Evolutionary conservation across 2,888 invertebrate species (phyloP), one percentile per base, ranked within the genome.

Genomic region (Schizotus pectinicornis): DNA sequence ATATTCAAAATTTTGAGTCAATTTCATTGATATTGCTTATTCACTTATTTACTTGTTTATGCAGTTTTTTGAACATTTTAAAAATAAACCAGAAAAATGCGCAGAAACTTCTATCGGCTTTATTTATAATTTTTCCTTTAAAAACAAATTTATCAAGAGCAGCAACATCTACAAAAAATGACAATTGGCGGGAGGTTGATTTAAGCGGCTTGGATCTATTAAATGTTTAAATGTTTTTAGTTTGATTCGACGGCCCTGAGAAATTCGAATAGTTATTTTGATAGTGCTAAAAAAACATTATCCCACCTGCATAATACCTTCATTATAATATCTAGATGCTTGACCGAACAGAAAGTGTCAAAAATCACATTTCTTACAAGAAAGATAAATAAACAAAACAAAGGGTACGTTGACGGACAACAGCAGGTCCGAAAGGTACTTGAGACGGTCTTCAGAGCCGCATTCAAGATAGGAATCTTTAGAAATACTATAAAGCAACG

Each of bases 401-500:
- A 67, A 61, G 52, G 62, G 61, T 46, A 65, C 59, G 70, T 65
- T 70, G 71, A 71, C 71, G 70, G 68, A 61, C 65, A 70, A 58
- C 68, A 63, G 65, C 63, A 69, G 67, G 63, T 57, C 67, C 68
- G 63, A 66, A 70, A 69, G 65, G 67, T 67, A 73, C 71, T 70
- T 63, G 67, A 72, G 70, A 70, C 68, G 61, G 56, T 43, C 56
- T 45, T 68, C 66, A 56, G 62, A 64, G 66, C 66, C 63, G 65
- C 68, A 67, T 70, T 71, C 67, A 67, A 70, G 73, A 73, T 73
- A 69, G 67, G 62, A 69, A 73, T 73, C 73, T 72, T 63, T 51
- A 56, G 55, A 55, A 60, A 60, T 59, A 49, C 34, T 60, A 56
- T 48, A 56, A 60, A 52, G 60, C 52, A 47, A 47, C 46, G 45